Conservation (phyloP, 2,888 invertebrate species). For the Strigamia maritima region DNA sequence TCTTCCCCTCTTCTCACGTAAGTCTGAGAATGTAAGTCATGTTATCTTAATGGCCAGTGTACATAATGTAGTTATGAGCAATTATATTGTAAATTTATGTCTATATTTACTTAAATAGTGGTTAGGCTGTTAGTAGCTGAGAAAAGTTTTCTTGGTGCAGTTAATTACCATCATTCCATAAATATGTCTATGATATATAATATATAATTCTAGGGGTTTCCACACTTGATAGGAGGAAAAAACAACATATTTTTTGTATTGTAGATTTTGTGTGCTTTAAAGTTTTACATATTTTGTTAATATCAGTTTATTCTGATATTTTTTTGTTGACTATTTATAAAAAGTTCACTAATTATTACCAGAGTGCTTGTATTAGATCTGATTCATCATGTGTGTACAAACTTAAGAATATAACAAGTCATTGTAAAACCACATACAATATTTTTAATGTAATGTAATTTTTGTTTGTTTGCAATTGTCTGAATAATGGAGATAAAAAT, state of each 20-base stretch:
- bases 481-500: not conserved
- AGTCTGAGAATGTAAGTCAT: slow-evolving; percentile 1
- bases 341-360: not conserved
- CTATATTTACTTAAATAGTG: not conserved
- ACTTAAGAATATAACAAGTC: not conserved
- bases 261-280: not conserved
- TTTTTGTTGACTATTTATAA: not conserved
- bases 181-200: not conserved
- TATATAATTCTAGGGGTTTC: not conserved
- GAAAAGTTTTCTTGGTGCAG: not conserved
- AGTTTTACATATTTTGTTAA: not conserved
- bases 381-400: slow-evolving; percentile 12
- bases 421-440: not conserved
- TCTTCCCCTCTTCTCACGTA: slow-evolving; percentile 7
- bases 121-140: not conserved
- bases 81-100: slow-evolving; percentile 23
- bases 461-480: not conserved
- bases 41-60: not conserved
- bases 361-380: not conserved
- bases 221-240: not conserved
- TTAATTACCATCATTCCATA: not conserved
- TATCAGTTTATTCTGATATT: not conserved
- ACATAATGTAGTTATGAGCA: slow-evolving; percentile 4
- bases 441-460: not conserved
- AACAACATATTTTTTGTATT: not conserved